Evolutionary conservation across 2,113 vertebrate genomes (phyloP).

Genomic region (Muntiacus muntjak): DNA sequence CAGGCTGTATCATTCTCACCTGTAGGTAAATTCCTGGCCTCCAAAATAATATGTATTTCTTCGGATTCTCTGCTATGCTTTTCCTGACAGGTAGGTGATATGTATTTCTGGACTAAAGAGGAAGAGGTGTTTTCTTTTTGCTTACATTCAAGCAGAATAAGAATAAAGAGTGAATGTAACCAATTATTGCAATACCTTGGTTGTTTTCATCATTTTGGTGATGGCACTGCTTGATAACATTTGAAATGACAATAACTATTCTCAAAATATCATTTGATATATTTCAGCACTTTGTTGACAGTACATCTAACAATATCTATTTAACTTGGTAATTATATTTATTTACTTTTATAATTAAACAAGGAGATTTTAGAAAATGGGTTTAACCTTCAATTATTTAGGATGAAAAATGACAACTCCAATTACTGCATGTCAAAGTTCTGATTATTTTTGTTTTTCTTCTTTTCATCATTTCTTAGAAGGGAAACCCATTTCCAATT

Average conservation of each 20-base stretch:
- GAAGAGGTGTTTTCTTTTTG: neutral
- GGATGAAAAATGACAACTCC: constrained; percentile 23
- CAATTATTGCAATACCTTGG: constrained; percentile 32
- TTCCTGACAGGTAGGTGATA: neutral
- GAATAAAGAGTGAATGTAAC: neutral
- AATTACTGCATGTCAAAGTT: constrained; percentile 20
- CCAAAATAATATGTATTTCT: neutral
- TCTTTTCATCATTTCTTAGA: neutral
- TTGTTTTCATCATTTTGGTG: constrained; percentile 11
- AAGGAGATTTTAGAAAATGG: constrained; percentile 3
- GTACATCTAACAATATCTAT: neutral
- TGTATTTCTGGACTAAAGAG: constrained; percentile 18
- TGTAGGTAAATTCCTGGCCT: neutral
- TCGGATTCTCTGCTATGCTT: neutral
- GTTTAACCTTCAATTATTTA: constrained; percentile 20
- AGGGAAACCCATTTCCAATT: neutral
- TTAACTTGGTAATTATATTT: constrained; percentile 55
- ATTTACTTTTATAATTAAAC: constrained; percentile 61
- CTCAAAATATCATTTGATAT: constrained; percentile 4
- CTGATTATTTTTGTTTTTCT: constrained; percentile 43
- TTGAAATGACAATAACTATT: constrained; percentile 29
- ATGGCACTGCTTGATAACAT: neutral
- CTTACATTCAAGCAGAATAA: neutral
- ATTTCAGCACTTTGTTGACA: neutral
- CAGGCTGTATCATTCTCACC: neutral